Evolutionary conservation across 1,140 invertebrate species (phyloP).

Genomic region (Caenorhabditis briggsae): DNA sequence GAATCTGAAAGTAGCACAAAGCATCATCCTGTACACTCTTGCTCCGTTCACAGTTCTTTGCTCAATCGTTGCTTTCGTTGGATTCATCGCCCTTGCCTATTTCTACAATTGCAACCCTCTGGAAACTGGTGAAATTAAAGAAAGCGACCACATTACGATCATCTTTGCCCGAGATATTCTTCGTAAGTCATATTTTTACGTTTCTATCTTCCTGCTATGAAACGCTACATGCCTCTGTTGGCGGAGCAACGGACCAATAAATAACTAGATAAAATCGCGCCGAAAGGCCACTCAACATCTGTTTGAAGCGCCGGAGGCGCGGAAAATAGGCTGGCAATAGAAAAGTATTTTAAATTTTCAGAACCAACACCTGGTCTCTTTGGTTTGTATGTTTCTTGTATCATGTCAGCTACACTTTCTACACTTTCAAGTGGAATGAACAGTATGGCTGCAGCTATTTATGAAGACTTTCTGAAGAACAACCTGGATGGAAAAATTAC

Average conservation of each 20-base stretch:
- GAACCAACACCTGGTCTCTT: constrained; percentile 66
- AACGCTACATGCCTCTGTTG: too few relatives aligned
- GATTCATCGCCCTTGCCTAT: constrained; percentile 67
- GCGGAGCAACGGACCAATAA: too few relatives aligned
- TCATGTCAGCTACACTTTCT: constrained; percentile 65
- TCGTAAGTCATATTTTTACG: constrained; percentile 52
- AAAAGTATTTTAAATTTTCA: constrained; percentile 36
- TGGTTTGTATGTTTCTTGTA: constrained; percentile 66
- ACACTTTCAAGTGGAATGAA: constrained; percentile 68
- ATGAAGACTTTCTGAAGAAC: constrained; percentile 67
- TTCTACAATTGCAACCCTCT: constrained; percentile 67
- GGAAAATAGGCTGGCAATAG: too few relatives aligned
- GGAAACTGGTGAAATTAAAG: constrained; percentile 66
- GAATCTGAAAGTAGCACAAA: constrained; percentile 63
- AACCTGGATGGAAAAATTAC: constrained; percentile 59
- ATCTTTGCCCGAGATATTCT: constrained; percentile 67
- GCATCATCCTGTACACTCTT: constrained; percentile 63
- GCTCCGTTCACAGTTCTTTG: constrained; percentile 68
- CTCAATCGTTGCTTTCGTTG: constrained; percentile 66
- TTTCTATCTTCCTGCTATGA: too few relatives aligned
- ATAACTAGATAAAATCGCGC: background rate
- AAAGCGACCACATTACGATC: constrained; percentile 66
- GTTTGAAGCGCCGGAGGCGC: too few relatives aligned
- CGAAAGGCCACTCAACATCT: too few relatives aligned
- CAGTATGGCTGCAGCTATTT: constrained; percentile 66